These are phyloP conservation scores for Hirtodrosophila trivittata DNA, from an alignment of 2,888 invertebrate species.

Conservation along the genomic window DNA sequence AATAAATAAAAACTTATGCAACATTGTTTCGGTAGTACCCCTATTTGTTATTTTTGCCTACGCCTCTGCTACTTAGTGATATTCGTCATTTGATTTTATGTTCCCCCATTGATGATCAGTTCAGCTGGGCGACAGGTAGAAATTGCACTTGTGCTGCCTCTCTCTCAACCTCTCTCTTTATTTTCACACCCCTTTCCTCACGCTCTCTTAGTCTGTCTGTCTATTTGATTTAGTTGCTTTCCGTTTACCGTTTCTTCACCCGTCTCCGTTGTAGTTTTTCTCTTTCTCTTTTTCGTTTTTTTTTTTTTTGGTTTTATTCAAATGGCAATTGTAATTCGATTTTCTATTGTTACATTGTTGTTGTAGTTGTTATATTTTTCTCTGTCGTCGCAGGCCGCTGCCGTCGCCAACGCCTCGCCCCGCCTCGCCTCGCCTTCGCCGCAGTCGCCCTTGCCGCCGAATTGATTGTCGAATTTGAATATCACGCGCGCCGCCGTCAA, in stretches of 20 bases:
- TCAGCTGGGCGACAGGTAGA: slow-evolving; percentile 44
- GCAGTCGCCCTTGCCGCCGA: slow-evolving; percentile 34
- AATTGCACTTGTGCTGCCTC: slow-evolving; percentile 39
- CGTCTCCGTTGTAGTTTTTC: slow-evolving; percentile 22
- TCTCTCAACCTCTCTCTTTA: slow-evolving; percentile 3
- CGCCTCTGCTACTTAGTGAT: too few species aligned
- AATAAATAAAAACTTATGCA: too few species aligned
- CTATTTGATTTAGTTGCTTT: slow-evolving; percentile 33
- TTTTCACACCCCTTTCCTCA: slow-evolving; percentile 11
- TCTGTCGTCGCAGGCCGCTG: slow-evolving; percentile 71
- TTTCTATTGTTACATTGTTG: slow-evolving; percentile 61
- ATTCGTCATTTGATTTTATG: slow-evolving; percentile 14
- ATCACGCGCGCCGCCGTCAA: slow-evolving; percentile 58
- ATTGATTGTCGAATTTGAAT: slow-evolving; percentile 78
- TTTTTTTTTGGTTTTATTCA: slow-evolving; percentile 64
- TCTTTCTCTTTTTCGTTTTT: slow-evolving; percentile 22
- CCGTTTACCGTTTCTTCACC: slow-evolving; percentile 26
- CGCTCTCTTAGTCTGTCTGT: slow-evolving; percentile 17
- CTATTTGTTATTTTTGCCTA: too few species aligned
- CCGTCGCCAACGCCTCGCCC: slow-evolving; percentile 8
- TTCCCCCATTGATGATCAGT: slow-evolving; percentile 49
- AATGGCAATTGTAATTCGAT: slow-evolving; percentile 74
- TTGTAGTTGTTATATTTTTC: slow-evolving; percentile 66
- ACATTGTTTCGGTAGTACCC: too few species aligned
- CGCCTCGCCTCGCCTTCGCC: background rate